Base-by-base conservation (phyloP, 1,140 invertebrate genomes). In the Leptestheria dahalacensis region DNA sequence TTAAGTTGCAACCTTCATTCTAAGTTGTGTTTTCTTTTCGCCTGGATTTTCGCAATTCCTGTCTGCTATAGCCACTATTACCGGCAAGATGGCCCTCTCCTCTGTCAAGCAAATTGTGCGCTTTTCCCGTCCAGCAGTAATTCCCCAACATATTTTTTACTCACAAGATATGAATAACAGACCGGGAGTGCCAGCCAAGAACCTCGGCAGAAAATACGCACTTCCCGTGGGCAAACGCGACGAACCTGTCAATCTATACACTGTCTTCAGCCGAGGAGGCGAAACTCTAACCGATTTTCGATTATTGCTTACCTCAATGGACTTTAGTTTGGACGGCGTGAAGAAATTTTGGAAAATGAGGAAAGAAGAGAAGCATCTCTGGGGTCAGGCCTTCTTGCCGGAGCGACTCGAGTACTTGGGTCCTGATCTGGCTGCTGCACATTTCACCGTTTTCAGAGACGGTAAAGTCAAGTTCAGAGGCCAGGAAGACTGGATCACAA, bases 351-450 rank as follows among this genome's bases (percentile, higher is more conserved):
- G 67, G 63, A 51, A 62, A 1, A 65, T 66, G 6, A 68, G 70
- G n/a, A 67, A 72, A 59, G 62, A 67, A 57, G 57, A 61, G 66
- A 3, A 67, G 71, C 57, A 72, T 69, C 18, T 61, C 65, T 23
- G 46, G 69, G 57, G 76, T 80, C 63, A 66, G 66, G 50, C 53
- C 23, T 75, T 67, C 59, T 65, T 68, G 52, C 63, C 68, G 25
- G 68, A 75, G 52, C 63, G 76, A 18, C 64, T 72, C 54, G 61
- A 69, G 24, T 67, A 69, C 50, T 65, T 79, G 26, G 87, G 88
- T 0, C 71, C 75, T 59, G 80, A 91, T 67, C 68, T 91, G 62
- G 83, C 85, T 20, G 76, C 79, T 1, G 82, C 85, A 15, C 82
- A 86, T 71, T 89, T 88, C 66, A 64, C 89, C 47, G 65, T 86